phyloP scores from a whole-genome alignment of 2,888 invertebrate genomes.

The Agrotis puta region DNA sequence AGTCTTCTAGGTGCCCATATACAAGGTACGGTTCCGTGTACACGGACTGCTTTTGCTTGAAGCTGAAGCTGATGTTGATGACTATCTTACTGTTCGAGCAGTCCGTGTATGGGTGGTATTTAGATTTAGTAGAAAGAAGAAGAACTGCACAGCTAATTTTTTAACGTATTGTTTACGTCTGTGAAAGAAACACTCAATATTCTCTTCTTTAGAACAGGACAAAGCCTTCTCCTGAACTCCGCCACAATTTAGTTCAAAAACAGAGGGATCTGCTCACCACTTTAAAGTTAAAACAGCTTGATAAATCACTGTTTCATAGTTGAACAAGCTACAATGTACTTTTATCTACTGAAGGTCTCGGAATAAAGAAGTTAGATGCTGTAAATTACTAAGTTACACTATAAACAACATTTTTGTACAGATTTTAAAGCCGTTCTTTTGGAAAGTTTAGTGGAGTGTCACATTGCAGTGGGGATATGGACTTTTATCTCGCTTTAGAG shows the following conservation, averaged over 20 bases:
- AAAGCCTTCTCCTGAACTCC: too few species aligned
- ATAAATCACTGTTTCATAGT: conserved; percentile 38
- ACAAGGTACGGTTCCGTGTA: too few species aligned
- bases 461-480: conserved; percentile 21
- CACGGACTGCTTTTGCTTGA: too few species aligned
- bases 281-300: conserved; percentile 20
- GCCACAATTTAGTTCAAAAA: neutral
- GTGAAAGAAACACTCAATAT: too few species aligned
- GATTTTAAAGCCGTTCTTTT: conserved; percentile 40
- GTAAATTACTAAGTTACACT: conserved; percentile 53
- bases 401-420: conserved; percentile 48
- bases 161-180: too few species aligned
- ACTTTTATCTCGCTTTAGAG: conserved; percentile 17
- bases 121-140: too few species aligned
- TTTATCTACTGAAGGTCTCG: conserved; percentile 28
- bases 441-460: conserved; percentile 43
- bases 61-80: too few species aligned
- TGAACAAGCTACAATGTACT: conserved; percentile 38
- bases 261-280: neutral
- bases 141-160: too few species aligned
- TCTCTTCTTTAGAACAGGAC: too few species aligned
- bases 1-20: too few species aligned
- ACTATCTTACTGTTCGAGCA: too few species aligned
- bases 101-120: too few species aligned
- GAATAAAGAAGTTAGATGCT: conserved; percentile 42